These are phyloP conservation scores for Phocoena sinus DNA, from an alignment of 2,113 vertebrate species.

Conservation along the genomic window DNA sequence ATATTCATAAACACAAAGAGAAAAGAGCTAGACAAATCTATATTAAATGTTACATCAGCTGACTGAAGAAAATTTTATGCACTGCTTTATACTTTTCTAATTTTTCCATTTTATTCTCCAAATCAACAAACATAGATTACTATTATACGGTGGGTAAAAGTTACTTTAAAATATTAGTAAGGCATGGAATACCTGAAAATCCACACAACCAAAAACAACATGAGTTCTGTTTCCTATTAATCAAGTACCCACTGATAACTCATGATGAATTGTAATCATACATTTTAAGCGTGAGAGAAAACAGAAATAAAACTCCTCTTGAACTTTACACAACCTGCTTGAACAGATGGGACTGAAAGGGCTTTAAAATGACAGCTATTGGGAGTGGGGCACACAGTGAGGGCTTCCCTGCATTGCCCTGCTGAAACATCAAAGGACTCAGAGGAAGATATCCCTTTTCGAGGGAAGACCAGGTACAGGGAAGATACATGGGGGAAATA, in stretches of 20 bases:
- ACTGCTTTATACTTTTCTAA: neutral
- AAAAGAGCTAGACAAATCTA: neutral
- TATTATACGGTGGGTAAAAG: neutral
- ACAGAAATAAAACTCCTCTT: neutral
- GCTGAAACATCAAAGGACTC: neutral
- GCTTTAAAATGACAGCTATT: neutral
- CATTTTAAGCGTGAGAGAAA: neutral
- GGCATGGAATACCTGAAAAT: neutral
- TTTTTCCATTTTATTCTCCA: neutral
- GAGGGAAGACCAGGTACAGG: neutral
- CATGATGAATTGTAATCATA: neutral
- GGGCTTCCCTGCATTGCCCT: rapidly evolving
- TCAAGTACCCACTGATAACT: neutral
- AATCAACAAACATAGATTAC: neutral
- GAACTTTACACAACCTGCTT: neutral
- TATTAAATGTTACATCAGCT: neutral
- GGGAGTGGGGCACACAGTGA: rapidly evolving
- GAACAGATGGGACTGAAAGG: neutral
- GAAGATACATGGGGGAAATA: rapidly evolving
- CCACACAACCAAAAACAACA: neutral
- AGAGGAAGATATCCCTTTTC: neutral
- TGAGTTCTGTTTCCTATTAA: neutral
- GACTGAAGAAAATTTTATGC: neutral
- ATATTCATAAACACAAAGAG: neutral
- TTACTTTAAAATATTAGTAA: neutral